Conservation (phyloP, 2,113 vertebrate species). For the Carlito syrichta region DNA sequence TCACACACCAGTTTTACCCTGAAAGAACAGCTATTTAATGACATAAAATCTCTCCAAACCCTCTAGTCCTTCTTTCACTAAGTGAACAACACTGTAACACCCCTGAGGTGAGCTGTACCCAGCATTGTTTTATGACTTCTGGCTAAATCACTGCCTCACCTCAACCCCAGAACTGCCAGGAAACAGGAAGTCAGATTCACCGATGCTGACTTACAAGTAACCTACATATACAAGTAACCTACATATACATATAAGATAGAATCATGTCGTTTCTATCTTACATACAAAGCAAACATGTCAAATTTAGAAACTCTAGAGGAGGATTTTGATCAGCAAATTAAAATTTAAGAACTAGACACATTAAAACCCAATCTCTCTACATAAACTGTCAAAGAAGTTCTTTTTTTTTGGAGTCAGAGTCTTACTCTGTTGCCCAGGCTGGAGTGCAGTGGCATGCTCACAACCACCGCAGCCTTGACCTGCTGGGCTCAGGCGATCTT, state of each 20-base stretch:
- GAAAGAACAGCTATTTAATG: not conserved
- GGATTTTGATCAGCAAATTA: not conserved
- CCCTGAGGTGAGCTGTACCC: not conserved
- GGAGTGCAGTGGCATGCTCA: no score
- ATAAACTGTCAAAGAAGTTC: not conserved
- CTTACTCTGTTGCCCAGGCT: no score
- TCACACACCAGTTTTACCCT: not conserved
- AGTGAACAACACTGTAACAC: not conserved
- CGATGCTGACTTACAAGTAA: not conserved
- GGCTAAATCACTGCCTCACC: not conserved
- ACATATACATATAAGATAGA: no score
- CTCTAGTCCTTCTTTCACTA: conserved; percentile 3
- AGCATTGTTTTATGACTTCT: not conserved
- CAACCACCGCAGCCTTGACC: no score
- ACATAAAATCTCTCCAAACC: not conserved
- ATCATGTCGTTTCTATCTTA: no score
- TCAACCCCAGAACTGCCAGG: not conserved
- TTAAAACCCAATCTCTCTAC: not conserved
- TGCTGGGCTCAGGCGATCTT: no score
- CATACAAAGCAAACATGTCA: no score
- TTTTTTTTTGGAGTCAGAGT: no score
- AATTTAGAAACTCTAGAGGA: conserved; percentile 15
- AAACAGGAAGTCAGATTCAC: conserved; percentile 29
- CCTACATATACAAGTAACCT: not conserved
- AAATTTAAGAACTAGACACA: not conserved